Evolutionary conservation across 2,797 vertebrate genomes (phyloP), one percentile per base, ranked within the genome.

Genomic region (Sebastes umbrosus): DNA sequence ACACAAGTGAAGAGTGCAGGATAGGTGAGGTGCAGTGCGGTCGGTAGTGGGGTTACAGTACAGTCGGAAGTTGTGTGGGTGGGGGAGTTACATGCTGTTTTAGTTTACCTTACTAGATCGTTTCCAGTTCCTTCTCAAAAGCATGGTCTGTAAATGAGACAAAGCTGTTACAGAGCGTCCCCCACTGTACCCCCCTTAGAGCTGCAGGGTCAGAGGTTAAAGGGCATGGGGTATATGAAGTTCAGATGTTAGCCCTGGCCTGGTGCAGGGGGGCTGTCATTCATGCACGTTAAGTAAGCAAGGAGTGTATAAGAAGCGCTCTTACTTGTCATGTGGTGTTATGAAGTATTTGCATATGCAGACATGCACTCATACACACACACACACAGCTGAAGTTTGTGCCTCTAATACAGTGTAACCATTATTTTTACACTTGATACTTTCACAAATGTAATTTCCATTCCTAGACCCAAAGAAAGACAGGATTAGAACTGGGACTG

Each of bases 41-140:
- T 80, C 27, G 75, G 90, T 77, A 74, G 88, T 77, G 80, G 73
- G 75, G 82, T 86, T 84, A 91, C 87, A 90, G 85, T 88, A 88
- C 87, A 94, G 81, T 87, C 59, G 29, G 74, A 84, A 24, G 84
- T 80, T 73, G 71, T 86, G 77, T 57, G 86, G 58, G 78, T 75
- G 75, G 52, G 77, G 62, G 78, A 52, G 92, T 94, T 82, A 95
- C 96, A 97, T 97, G 97, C 94, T 96, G 95, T 93, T 93, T 93
- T 85, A 95, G 94, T 96, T 99, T 99, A 99, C 98, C 98, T 99
- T 99, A 98, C 98, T 98, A 96, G 98, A 97, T 97, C 97, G 96
- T 97, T 99, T 99, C 97, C 98, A 99, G 97, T 96, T 98, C 97
- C 97, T 98, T 97, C 97, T 98, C 97, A 97, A 97, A 97, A 97